Evolutionary conservation across 2,797 vertebrate species (phyloP).

Genomic region (Falco naumanni): DNA sequence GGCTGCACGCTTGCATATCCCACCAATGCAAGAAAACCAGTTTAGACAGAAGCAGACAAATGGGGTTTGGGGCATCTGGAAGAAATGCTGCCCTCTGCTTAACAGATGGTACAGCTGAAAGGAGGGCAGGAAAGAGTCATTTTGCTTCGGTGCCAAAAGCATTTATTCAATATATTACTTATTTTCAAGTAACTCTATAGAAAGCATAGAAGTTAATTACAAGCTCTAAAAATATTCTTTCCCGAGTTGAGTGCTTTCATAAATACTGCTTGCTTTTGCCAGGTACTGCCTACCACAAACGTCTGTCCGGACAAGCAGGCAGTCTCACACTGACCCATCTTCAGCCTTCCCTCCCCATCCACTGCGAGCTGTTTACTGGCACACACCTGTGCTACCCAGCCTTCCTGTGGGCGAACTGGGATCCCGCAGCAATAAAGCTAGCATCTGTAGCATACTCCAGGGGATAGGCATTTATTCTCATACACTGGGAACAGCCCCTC

Average conservation of each 20-base stretch:
- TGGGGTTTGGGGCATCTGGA: background rate
- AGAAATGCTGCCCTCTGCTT: background rate
- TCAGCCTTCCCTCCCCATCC: background rate
- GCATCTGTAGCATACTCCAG: fast-evolving
- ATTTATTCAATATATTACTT: background rate
- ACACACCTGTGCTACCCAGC: background rate
- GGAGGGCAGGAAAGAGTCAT: background rate
- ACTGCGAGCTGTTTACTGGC: background rate
- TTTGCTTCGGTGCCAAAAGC: background rate
- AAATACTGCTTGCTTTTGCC: too few relatives aligned
- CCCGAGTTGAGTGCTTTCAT: background rate
- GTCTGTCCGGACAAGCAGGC: background rate
- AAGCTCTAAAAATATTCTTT: background rate
- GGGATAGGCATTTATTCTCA: background rate
- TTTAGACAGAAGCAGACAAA: background rate
- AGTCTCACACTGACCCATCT: background rate
- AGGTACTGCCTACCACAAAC: background rate
- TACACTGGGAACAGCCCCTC: background rate
- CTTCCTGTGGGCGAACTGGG: background rate
- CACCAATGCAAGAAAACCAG: background rate
- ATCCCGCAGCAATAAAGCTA: background rate
- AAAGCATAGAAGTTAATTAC: background rate
- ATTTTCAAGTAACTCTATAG: background rate
- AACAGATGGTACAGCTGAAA: background rate
- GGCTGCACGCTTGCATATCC: background rate